phyloP scores from a whole-genome alignment of 1,140 invertebrate species.

The Drosophila ananassae region DNA sequence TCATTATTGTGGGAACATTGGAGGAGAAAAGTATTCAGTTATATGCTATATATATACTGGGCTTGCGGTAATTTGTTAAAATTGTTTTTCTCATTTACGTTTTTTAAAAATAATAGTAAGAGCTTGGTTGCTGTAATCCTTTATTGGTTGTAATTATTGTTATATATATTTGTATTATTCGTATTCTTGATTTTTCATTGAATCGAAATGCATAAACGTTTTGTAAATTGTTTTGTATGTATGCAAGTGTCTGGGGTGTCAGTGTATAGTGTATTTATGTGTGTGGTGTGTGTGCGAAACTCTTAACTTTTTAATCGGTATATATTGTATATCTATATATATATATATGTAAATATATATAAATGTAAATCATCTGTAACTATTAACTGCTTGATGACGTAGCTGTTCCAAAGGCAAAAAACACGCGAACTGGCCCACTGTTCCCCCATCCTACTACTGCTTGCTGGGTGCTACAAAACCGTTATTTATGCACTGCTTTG shows the following conservation, averaged over 20 bases:
- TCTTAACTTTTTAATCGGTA: constrained; percentile 51
- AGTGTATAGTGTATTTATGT: not conserved
- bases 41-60: constrained; percentile 54
- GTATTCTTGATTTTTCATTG: constrained; percentile 50
- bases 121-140: constrained; percentile 48
- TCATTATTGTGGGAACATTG: constrained; percentile 31
- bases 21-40: constrained; percentile 61
- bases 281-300: constrained; percentile 44
- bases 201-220: constrained; percentile 51
- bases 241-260: constrained; percentile 5
- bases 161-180: constrained; percentile 53
- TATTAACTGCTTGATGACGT: constrained; percentile 49
- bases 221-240: constrained; percentile 47
- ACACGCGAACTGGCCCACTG: constrained; percentile 34
- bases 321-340: constrained; percentile 53
- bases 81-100: constrained; percentile 33
- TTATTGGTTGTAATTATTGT: constrained; percentile 54
- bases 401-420: constrained; percentile 41
- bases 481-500: constrained; percentile 3
- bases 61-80: constrained; percentile 51
- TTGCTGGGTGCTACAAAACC: constrained; percentile 2
- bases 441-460: constrained; percentile 8
- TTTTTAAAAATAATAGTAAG: constrained; percentile 56
- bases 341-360: constrained; percentile 46
- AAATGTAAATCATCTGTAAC: constrained; percentile 51